Percentiles rank a stretch among this genome's conserved stretches.
Evolutionary conservation across 2,797 vertebrate species (phyloP).

Genomic region (Poecile montanus): DNA sequence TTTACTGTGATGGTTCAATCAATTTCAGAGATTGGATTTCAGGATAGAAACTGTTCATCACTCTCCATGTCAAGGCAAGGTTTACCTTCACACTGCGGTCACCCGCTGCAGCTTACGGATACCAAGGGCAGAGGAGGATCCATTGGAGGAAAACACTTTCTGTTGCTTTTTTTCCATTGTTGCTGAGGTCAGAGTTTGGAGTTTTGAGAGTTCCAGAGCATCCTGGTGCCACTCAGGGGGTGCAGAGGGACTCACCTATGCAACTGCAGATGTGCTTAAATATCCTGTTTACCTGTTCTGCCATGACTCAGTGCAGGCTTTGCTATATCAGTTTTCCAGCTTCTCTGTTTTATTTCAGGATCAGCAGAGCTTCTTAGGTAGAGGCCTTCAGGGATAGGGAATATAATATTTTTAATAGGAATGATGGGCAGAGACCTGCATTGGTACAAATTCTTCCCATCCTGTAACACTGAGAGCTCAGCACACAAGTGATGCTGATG

Average conservation of each 20-base stretch:
- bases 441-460: background rate
- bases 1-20: slow-evolving; percentile 67
- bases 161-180: background rate
- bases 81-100: slow-evolving; percentile 54
- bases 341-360: background rate
- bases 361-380: background rate
- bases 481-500: background rate
- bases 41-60: slow-evolving; percentile 68
- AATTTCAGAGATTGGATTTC: slow-evolving; percentile 73
- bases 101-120: background rate
- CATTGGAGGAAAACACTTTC: background rate
- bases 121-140: slow-evolving; percentile 16
- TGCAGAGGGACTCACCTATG: background rate
- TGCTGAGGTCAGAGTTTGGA: background rate
- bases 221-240: background rate
- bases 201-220: background rate
- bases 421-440: background rate
- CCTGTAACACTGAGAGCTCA: background rate
- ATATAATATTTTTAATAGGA: background rate
- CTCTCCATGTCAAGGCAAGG: slow-evolving; percentile 42
- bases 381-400: background rate
- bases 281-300: fast-evolving
- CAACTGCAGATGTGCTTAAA: background rate
- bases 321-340: background rate
- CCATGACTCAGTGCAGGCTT: background rate